Percentiles rank a stretch among this genome's conserved stretches.
phyloP scores from a whole-genome alignment of 1,140 invertebrate genomes.

The Diabrotica virgifera region DNA sequence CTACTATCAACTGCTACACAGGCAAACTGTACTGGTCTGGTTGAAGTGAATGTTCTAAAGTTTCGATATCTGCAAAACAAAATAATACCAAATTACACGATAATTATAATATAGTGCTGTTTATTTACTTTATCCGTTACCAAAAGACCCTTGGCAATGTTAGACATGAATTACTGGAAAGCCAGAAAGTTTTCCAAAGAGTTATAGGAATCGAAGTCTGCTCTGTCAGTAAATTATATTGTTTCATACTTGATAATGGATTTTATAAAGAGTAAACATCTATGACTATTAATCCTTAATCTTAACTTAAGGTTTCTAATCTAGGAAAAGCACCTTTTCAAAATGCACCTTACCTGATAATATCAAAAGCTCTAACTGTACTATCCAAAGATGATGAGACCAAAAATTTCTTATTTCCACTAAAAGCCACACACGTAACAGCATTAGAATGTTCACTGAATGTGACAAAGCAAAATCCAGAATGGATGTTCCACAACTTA shows the following conservation, averaged over 20 bases:
- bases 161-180: too few relatives aligned
- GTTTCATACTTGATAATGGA: too few relatives aligned
- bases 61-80: conserved; percentile 79
- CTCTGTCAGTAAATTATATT: too few relatives aligned
- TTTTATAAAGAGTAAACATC: too few relatives aligned
- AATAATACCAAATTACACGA: background rate
- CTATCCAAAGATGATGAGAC: conserved; percentile 91
- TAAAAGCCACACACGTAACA: conserved; percentile 80
- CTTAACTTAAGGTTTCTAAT: too few relatives aligned
- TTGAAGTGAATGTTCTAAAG: conserved; percentile 92
- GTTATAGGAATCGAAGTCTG: too few relatives aligned
- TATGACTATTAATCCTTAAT: too few relatives aligned
- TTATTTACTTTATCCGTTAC: too few relatives aligned
- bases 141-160: too few relatives aligned
- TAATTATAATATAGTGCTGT: too few relatives aligned
- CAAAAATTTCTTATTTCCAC: conserved; percentile 87
- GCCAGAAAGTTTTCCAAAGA: too few relatives aligned
- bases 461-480: conserved; percentile 93
- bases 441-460: conserved; percentile 86
- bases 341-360: conserved; percentile 61
- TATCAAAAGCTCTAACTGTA: conserved; percentile 92
- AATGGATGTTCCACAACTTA: conserved; percentile 90
- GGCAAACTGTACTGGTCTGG: conserved; percentile 87
- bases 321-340: too few relatives aligned
- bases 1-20: conserved; percentile 85